A percentile compares a stretch with the other conserved stretches of the same genome.
Conservation (phyloP, 2,113 vertebrate genomes). For the Rhinoptilus africanus region DNA sequence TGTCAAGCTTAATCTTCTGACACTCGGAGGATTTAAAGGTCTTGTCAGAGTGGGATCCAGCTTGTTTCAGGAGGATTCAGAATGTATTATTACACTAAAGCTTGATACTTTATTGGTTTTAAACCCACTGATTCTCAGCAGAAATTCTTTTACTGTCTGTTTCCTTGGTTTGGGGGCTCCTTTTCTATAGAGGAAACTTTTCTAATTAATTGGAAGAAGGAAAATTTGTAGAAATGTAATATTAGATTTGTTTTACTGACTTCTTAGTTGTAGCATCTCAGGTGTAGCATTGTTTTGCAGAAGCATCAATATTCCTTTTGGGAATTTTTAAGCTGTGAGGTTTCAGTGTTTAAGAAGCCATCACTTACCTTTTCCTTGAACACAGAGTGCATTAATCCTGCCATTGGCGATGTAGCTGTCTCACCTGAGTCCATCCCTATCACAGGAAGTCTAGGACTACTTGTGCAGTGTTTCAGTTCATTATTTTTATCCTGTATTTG, state of each 20-base stretch:
- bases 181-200: neutral
- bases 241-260: neutral
- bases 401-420: neutral
- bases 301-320: neutral
- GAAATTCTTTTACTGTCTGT: neutral
- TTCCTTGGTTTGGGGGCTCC: neutral
- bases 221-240: neutral
- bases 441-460: neutral
- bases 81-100: neutral
- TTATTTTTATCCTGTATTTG: neutral
- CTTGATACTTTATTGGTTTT: neutral
- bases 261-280: neutral
- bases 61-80: neutral
- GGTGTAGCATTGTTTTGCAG: neutral
- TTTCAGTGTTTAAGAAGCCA: neutral
- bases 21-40: slow-evolving; percentile 6
- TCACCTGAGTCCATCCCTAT: neutral
- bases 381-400: neutral
- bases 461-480: neutral
- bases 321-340: neutral
- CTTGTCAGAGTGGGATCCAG: neutral
- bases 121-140: neutral
- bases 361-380: neutral
- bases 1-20: slow-evolving; percentile 8
- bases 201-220: neutral